phyloP scores from a whole-genome alignment of 30 jellyfish, hydroid and myxozoan species.

The Morbakka virulenta region DNA sequence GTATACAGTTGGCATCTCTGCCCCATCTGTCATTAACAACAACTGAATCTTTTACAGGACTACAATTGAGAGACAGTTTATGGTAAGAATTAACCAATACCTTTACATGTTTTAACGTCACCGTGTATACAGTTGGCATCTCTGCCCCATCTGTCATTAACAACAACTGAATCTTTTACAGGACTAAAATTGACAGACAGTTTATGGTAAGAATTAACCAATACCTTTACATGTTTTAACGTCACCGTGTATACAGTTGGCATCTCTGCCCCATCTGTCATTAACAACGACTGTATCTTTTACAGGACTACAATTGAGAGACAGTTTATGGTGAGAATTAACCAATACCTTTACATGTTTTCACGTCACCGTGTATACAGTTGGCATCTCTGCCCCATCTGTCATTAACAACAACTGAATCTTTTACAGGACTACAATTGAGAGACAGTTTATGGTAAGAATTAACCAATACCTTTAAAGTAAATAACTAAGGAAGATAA shows the following conservation, averaged over 20 bases:
- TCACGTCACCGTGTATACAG: conserved; percentile 58
- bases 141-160: conserved; percentile 86
- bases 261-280: conserved; percentile 88
- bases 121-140: conserved; percentile 84
- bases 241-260: conserved; percentile 83
- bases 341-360: conserved; percentile 58
- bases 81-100: too few species aligned
- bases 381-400: conserved; percentile 45
- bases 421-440: conserved; percentile 56
- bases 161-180: conserved; percentile 68
- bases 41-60: conserved; percentile 79
- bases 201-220: too few species aligned
- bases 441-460: too few species aligned
- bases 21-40: conserved; percentile 93
- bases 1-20: conserved; percentile 67
- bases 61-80: conserved; percentile 10
- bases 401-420: conserved; percentile 44
- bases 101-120: conserved; percentile 81
- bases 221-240: conserved; percentile 78
- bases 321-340: too few species aligned
- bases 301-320: conserved; percentile 58
- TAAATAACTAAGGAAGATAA: too few species aligned
- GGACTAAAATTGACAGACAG: conserved; percentile 55
- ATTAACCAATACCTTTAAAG: too few species aligned
- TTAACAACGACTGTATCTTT: conserved; percentile 68